Percentiles rank a stretch among this genome's conserved stretches.
Conservation (phyloP, 1,140 invertebrate genomes). For the Brachionus manjavacas region DNA sequence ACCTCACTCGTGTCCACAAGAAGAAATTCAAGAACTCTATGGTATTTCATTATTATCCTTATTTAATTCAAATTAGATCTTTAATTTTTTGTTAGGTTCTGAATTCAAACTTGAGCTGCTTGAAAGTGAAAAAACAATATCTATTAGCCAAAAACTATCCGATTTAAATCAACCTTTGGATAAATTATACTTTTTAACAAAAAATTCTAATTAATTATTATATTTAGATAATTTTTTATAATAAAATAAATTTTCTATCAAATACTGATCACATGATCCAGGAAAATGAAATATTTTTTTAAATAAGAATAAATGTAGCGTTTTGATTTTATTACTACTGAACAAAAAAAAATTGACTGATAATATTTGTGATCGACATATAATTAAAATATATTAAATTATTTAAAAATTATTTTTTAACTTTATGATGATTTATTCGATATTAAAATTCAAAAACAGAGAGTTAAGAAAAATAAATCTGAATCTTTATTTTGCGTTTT, state of each 20-base stretch:
- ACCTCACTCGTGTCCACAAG: not conserved
- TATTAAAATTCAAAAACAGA: no score
- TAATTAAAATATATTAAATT: no score
- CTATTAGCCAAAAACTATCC: not conserved
- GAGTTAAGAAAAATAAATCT: no score
- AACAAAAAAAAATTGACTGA: no score
- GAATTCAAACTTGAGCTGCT: not conserved
- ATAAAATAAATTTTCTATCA: not conserved
- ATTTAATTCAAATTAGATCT: not conserved
- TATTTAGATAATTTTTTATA: not conserved
- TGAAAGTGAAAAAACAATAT: not conserved
- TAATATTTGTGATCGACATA: no score
- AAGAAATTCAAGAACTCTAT: not conserved
- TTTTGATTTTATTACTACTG: no score
- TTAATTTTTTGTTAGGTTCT: not conserved
- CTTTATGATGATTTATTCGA: no score
- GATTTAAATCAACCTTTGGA: not conserved
- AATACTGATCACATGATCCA: not conserved
- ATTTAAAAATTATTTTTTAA: no score
- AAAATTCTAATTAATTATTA: not conserved
- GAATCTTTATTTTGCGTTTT: no score
- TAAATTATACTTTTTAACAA: conserved; percentile 4
- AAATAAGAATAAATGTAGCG: no score
- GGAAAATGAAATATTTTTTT: not conserved
- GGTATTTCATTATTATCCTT: not conserved